Percentiles rank a stretch among this genome's conserved stretches.
phyloP scores from a whole-genome alignment of 2,113 vertebrate genomes.

The Lagopus leucura region DNA sequence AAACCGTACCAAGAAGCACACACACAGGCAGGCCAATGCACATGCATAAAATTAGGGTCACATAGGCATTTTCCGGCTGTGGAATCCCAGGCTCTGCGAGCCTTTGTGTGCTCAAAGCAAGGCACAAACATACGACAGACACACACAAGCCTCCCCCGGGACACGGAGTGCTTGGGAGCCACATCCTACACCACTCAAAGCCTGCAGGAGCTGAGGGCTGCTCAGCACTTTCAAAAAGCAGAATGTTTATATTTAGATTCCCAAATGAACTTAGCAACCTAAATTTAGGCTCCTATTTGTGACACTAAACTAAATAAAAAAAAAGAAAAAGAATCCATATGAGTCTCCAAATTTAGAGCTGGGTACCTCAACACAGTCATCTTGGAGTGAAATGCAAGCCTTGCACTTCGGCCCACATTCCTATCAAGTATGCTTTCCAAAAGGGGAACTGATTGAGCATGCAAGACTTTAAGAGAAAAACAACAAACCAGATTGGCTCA shows the following conservation, averaged over 20 bases:
- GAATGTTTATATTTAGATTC: conserved; percentile 56
- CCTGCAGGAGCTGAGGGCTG: conserved; percentile 28
- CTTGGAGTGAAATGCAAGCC: conserved; percentile 29
- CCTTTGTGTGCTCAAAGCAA: background rate
- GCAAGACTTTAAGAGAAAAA: conserved; percentile 49
- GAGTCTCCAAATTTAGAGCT: conserved; percentile 58
- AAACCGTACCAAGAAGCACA: background rate
- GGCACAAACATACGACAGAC: background rate
- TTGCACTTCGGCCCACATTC: conserved; percentile 66
- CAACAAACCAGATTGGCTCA: conserved; percentile 15
- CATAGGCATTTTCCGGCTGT: background rate
- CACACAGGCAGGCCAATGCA: background rate
- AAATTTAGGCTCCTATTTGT: conserved; percentile 64
- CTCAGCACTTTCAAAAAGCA: conserved; percentile 62
- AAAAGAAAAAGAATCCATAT: background rate
- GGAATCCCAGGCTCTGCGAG: background rate
- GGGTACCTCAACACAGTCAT: conserved; percentile 52
- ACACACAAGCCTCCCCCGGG: accelerated
- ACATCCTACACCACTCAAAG: conserved; percentile 34
- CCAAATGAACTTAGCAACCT: conserved; percentile 41
- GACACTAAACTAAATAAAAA: conserved; percentile 4
- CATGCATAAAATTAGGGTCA: background rate
- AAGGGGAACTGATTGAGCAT: conserved; percentile 1
- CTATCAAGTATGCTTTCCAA: conserved; percentile 56
- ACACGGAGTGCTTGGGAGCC: background rate